These are phyloP conservation scores for Tenualosa thibaudeaui DNA, from an alignment of 2,797 vertebrate genomes.

Conservation along the genomic window DNA sequence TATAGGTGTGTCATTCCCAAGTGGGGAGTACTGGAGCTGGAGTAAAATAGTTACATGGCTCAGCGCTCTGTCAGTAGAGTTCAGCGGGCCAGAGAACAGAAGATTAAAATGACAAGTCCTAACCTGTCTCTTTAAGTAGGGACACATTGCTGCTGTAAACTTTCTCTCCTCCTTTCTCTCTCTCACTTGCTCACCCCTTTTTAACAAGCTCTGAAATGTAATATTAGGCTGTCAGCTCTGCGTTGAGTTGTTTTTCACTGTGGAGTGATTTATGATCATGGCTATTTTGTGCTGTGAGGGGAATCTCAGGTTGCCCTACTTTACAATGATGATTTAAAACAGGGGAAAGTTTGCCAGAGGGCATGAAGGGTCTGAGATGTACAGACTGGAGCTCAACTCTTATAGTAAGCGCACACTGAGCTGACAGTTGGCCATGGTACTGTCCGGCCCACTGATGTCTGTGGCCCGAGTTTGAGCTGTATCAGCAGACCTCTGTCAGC, in stretches of 20 bases:
- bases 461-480: no score
- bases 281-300: background rate
- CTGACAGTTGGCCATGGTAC: no score
- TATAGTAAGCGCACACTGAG: no score
- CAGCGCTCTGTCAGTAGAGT: background rate
- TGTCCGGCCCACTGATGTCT: no score
- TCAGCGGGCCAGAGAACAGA: background rate
- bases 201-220: background rate
- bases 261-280: background rate
- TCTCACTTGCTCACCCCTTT: background rate
- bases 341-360: background rate
- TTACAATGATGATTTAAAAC: background rate
- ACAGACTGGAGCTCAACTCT: background rate
- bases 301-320: background rate
- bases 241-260: background rate
- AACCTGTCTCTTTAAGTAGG: background rate
- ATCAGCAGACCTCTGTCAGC: no score
- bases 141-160: background rate
- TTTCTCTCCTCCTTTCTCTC: background rate
- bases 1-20: background rate
- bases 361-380: background rate
- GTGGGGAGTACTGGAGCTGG: background rate
- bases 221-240: background rate
- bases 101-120: background rate
- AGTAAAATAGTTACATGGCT: background rate